Base-by-base conservation (phyloP, 2,113 vertebrate species). In the Nibea coibor region DNA sequence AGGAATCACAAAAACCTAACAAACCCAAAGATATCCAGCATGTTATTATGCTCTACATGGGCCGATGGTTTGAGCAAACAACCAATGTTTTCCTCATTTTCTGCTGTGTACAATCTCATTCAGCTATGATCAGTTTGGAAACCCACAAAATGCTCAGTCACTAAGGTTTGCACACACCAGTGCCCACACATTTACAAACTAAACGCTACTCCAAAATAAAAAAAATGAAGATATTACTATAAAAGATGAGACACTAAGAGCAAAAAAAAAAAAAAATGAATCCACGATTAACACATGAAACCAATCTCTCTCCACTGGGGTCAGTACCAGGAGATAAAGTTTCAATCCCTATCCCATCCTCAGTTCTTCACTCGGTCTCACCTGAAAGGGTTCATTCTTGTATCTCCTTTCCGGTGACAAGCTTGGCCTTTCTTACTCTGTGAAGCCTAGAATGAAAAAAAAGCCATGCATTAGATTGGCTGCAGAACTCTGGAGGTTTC, bases 341-440 rank as follows among this genome's bases (percentile, higher is more conserved):
- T 82, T 72, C 65, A 72, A 6, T 45, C 50, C 53, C 17, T 62
- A 8, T 24, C 42, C 24, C 1, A 56, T 72, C n/a, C 75, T 70
- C 50, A 61, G 15, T 67, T 71, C 62, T 75, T 83, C 81, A 80
- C 80, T 84, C 76, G 77, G 81, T 83, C 61, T 67, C 69, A 89
- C 72, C 78, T 90, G 81, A 89, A 91, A 90, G 69, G 70, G 62
- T 75, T 87, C 62, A 65, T 85, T 89, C 66, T 51, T 85, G 57
- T 64, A 80, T 65, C 48, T 70, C 58, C 74, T 72, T 78, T 80
- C 42, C 50, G 45, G 62, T 81, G 87, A 91, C 89, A 88, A 80
- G 73, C 26, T 74, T 87, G 88, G 81, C 89, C 87, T 90, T 88
- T 88, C 73, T 26, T 82, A 19, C 20, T 78, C 65, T 73, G 66